Conservation (phyloP, 2,888 invertebrate genomes). For the Hoplodrina blanda region DNA sequence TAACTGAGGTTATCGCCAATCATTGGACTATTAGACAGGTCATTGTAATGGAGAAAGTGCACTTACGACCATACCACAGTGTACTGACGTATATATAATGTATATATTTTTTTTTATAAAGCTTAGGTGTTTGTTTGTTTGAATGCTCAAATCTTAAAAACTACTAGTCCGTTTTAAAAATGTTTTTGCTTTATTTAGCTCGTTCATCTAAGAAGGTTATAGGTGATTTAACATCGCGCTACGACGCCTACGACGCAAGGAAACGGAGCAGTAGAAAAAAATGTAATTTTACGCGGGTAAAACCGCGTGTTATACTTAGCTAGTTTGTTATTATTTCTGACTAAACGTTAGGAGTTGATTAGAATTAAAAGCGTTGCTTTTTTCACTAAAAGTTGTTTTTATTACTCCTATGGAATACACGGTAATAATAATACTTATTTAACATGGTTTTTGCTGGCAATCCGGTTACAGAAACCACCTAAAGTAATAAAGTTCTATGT, state of each 20-base stretch:
- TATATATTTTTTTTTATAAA: too few relatives aligned
- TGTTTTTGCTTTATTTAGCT: too few relatives aligned
- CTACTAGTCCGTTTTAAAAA: too few relatives aligned
- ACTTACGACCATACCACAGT: constrained; percentile 12
- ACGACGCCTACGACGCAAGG: too few relatives aligned
- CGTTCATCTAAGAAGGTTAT: too few relatives aligned
- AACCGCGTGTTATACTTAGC: too few relatives aligned
- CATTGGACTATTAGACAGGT: constrained; percentile 71
- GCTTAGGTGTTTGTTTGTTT: too few relatives aligned
- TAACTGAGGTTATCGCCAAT: constrained; percentile 72
- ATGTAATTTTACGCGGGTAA: too few relatives aligned
- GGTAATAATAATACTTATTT: background rate
- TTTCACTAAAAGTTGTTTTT: background rate
- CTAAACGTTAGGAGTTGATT: background rate
- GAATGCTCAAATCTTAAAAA: too few relatives aligned
- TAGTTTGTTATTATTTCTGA: background rate
- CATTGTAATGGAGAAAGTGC: constrained; percentile 62
- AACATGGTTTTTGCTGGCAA: background rate
- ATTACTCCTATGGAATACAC: background rate
- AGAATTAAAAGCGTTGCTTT: background rate
- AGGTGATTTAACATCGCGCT: too few relatives aligned
- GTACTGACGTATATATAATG: too few relatives aligned
- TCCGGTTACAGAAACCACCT: background rate
- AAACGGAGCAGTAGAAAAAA: too few relatives aligned
- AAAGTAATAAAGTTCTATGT: background rate